phyloP scores from a whole-genome alignment of 2,888 invertebrate species.

The Adineta ricciae region DNA sequence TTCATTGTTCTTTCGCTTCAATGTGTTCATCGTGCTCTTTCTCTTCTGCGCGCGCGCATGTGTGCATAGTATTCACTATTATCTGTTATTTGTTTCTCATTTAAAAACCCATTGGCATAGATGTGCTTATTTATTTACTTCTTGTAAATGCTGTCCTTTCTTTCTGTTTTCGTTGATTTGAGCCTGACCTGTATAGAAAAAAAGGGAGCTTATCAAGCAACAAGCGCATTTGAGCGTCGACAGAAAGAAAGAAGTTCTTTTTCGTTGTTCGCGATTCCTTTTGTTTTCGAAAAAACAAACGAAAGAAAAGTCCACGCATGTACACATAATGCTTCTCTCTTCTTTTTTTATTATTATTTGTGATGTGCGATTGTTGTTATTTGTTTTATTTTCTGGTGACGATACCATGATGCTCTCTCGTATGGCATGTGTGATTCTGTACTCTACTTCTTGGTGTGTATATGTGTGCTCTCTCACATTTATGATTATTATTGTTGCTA shows the following conservation, averaged over 20 bases:
- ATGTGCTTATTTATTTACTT: not conserved
- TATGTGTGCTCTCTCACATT: not conserved
- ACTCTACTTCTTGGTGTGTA: not conserved
- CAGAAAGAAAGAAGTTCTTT: not conserved
- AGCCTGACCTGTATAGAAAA: not conserved
- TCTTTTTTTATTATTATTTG: too few species aligned
- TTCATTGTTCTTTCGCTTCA: not conserved
- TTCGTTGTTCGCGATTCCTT: not conserved
- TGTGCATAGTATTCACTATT: not conserved
- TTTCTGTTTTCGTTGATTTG: not conserved
- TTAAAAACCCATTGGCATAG: not conserved
- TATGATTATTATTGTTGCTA: not conserved
- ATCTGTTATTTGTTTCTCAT: not conserved
- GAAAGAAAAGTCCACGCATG: not conserved
- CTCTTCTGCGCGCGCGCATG: not conserved
- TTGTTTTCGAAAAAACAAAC: not conserved
- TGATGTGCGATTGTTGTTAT: slow-evolving; percentile 5
- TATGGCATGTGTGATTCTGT: not conserved
- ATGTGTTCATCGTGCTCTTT: not conserved
- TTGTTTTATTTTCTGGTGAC: not conserved
- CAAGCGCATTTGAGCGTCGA: not conserved
- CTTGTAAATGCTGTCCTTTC: not conserved
- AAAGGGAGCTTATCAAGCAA: not conserved
- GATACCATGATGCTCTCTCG: slow-evolving; percentile 13
- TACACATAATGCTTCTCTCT: not conserved